These are phyloP conservation scores for Choloepus didactylus DNA, from an alignment of 2,797 vertebrate genomes.

Conservation along the genomic window DNA sequence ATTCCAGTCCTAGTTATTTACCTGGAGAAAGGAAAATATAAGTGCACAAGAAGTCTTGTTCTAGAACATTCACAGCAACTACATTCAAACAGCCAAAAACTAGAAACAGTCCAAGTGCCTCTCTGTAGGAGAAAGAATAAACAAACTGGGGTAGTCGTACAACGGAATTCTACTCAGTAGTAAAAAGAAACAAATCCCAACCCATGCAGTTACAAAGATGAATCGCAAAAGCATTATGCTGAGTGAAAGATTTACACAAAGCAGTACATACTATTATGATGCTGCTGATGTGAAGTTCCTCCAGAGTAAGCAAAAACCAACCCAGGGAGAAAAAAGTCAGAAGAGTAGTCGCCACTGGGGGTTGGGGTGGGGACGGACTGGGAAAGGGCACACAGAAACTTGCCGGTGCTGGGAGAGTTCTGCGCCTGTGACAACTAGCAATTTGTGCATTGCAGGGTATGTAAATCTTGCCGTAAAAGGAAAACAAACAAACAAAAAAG, in stretches of 20 bases:
- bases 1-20: background rate
- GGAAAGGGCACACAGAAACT: background rate
- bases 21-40: background rate
- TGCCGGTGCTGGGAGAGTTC: accelerated
- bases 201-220: accelerated
- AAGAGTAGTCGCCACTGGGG: background rate
- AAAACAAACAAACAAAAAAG: background rate
- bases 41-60: background rate
- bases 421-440: background rate
- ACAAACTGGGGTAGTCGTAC: accelerated
- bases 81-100: background rate
- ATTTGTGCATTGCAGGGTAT: accelerated
- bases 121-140: accelerated
- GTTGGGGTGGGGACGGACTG: accelerated
- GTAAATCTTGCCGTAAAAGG: too few relatives aligned
- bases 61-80: background rate
- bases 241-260: accelerated
- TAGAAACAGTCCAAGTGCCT: background rate
- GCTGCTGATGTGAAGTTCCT: background rate
- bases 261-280: accelerated
- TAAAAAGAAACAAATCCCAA: too few relatives aligned
- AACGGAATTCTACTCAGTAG: accelerated
- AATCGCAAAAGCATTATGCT: accelerated
- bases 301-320: background rate
- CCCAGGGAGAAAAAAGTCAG: background rate